Base-by-base conservation (phyloP, 2,797 vertebrate species). In the Petrocephalus sullivani region DNA sequence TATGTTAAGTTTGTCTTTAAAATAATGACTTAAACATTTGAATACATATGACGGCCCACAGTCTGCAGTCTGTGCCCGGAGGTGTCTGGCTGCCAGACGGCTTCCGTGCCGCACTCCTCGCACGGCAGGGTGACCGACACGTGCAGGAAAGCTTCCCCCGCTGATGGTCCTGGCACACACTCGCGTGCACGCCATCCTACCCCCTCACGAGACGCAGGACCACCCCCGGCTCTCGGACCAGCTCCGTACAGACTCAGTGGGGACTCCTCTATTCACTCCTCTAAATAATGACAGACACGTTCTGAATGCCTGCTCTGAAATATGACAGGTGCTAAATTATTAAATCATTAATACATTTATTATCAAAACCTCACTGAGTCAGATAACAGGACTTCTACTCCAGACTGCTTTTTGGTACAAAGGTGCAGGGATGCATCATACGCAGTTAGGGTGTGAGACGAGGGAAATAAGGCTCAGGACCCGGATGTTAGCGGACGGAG, bases 11-110 rank as follows among this genome's bases (percentile, higher is more conserved):
- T 53, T 85, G 54, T 33, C 28, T 85, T 37, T 28, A 85, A 57
- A 58, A 84, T 56, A 85, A 84, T 21, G 81, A 84, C 81, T 85
- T 58, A 37, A 85, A 85, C 54, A 57, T 57, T 85, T 85, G 33
- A 58, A 85, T 85, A 23, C 54, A 84, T 84, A 84, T 84, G 54
- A 84, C 23, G 21, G 23, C 54, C 82, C 49, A 54, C 28, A 58
- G 23, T 37, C 23, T 14, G 28, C 28, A 19, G 54, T 5, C 21
- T 54, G 46, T 28, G 81, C 81, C n/a, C 19, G 23, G 81, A 53
- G 51, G 49, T 83, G 81, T 83, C 81, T 83, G 81, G 81, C 81
- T 3, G 81, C 19, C 51, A 67, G 28, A 14, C 12, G 33, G 67
- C 67, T 71, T 71, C 67, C 67, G 67, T 71, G 67, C 67, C 28